Percentiles rank a stretch among this genome's conserved stretches.
Conservation (phyloP, 2,113 vertebrate species). For the Sakesphorus luctuosus region DNA sequence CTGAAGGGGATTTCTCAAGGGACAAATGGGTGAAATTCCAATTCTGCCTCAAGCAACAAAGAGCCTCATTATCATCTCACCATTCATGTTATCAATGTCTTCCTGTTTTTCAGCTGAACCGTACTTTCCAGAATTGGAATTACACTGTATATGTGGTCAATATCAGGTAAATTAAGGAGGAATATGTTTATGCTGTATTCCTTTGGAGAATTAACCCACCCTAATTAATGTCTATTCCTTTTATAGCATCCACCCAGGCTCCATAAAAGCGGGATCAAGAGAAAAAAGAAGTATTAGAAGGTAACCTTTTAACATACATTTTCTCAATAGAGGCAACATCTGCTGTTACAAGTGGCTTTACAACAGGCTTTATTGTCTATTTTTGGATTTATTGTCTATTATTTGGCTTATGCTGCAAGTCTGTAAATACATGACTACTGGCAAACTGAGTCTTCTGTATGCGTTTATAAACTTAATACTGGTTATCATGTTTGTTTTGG, state of each 20-base stretch:
- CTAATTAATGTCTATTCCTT: slow-evolving; percentile 18
- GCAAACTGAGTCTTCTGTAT: neutral
- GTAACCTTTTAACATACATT: slow-evolving; percentile 52
- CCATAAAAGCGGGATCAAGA: slow-evolving; percentile 61
- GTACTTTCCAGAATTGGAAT: slow-evolving; percentile 88
- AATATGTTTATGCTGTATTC: neutral
- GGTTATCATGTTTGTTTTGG: neutral
- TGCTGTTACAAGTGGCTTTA: neutral
- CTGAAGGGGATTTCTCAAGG: neutral
- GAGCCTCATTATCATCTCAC: neutral
- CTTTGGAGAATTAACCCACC: neutral
- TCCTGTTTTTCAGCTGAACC: slow-evolving; percentile 86
- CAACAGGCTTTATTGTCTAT: neutral
- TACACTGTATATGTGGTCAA: slow-evolving; percentile 81
- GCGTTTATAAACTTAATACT: neutral
- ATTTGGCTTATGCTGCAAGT: neutral
- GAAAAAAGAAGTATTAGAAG: slow-evolving; percentile 74
- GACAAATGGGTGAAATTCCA: neutral
- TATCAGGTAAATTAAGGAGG: slow-evolving; percentile 82
- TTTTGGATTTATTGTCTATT: neutral
- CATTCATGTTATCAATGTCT: slow-evolving; percentile 24
- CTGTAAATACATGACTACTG: neutral
- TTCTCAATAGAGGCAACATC: neutral
- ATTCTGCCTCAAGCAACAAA: neutral
- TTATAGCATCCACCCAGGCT: slow-evolving; percentile 67